phyloP scores from a whole-genome alignment of 2,113 vertebrate genomes.

The Chiloscyllium plagiosum region DNA sequence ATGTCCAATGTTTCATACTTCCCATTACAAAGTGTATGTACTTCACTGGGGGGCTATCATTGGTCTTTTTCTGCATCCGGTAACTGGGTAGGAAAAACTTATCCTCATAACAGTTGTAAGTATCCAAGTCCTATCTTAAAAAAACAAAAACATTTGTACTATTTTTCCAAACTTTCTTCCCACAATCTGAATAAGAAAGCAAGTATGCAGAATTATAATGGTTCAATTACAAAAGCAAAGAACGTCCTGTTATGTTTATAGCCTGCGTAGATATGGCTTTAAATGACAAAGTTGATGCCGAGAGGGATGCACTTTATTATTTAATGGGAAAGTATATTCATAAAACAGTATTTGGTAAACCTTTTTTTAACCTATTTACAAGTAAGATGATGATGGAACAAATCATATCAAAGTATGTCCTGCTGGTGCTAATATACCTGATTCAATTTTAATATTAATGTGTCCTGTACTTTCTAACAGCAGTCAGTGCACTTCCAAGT shows the following conservation, averaged over 20 bases:
- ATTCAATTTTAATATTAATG: background rate
- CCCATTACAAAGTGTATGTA: conserved; percentile 7
- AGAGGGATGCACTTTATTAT: background rate
- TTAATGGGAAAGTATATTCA: background rate
- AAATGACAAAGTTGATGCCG: background rate
- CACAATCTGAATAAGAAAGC: background rate
- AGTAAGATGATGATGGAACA: background rate
- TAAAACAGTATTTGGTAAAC: background rate
- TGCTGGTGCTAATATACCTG: background rate
- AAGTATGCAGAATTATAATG: background rate
- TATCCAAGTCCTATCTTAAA: background rate
- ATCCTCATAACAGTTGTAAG: background rate
- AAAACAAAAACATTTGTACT: background rate
- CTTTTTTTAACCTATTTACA: background rate
- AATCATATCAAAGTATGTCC: background rate
- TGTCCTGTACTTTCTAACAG: background rate
- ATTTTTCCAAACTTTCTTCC: background rate
- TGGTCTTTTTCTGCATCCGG: background rate
- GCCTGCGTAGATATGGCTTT: background rate
- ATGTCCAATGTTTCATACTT: conserved; percentile 22
- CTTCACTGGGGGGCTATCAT: background rate
- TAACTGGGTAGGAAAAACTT: background rate
- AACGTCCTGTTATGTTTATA: background rate
- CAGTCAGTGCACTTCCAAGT: background rate
- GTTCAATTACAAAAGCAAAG: background rate